These are phyloP conservation scores for Phodopus roborovskii DNA, from an alignment of 2,113 vertebrate genomes.

Conservation along the genomic window DNA sequence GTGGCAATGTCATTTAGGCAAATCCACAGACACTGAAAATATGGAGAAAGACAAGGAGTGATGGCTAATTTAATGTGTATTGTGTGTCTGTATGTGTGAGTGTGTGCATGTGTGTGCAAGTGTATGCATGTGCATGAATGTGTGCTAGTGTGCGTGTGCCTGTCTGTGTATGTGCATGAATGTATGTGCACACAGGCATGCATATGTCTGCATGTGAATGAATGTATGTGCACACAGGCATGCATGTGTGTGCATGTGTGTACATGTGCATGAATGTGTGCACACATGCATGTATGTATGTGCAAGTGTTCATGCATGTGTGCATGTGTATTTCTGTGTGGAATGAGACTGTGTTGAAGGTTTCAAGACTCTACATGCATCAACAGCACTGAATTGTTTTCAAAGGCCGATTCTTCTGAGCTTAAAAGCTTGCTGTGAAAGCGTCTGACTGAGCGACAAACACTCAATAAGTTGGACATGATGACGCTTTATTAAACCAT, in stretches of 20 bases:
- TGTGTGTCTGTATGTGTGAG: background rate
- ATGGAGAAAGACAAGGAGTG: background rate
- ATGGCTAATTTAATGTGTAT: too few relatives aligned
- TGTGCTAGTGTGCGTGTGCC: too few relatives aligned
- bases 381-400: background rate
- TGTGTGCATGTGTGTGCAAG: too few relatives aligned
- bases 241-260: too few relatives aligned
- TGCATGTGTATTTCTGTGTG: background rate
- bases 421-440: background rate
- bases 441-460: background rate
- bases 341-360: background rate
- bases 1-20: background rate
- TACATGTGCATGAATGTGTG: too few relatives aligned
- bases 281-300: too few relatives aligned
- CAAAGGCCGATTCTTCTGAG: background rate
- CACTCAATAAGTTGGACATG: background rate
- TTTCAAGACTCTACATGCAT: background rate
- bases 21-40: constrained; percentile 13
- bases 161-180: too few relatives aligned
- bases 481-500: background rate
- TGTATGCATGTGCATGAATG: too few relatives aligned
- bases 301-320: background rate
- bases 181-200: too few relatives aligned
- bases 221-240: background rate
- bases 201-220: too few relatives aligned